Evolutionary conservation across 2,888 invertebrate genomes (phyloP).

Genomic region (Cryptosula pallasiana): DNA sequence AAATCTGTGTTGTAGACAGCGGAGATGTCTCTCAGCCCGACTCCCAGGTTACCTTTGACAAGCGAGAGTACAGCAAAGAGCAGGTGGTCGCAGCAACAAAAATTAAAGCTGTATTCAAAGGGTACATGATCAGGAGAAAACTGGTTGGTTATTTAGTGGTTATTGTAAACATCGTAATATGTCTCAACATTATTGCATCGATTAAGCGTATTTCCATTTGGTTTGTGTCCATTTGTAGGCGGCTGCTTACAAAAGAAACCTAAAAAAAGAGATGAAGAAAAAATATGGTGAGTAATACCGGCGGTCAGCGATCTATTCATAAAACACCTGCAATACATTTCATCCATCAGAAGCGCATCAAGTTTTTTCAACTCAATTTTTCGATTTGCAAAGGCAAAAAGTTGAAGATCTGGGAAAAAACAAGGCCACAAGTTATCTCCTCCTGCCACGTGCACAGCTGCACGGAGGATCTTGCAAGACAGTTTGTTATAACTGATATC

Average conservation of each 20-base stretch:
- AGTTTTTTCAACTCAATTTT: too few species aligned
- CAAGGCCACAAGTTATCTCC: background rate
- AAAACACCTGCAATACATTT: too few species aligned
- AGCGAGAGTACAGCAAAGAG: background rate
- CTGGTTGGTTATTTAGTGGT: background rate
- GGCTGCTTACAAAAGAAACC: background rate
- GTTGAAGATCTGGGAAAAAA: constrained; percentile 23
- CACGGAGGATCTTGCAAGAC: background rate
- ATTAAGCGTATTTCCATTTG: too few species aligned
- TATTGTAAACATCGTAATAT: background rate
- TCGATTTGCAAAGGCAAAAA: background rate
- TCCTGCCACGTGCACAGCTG: constrained; percentile 22
- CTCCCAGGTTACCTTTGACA: background rate
- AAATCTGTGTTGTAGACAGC: background rate
- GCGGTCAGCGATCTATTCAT: too few species aligned
- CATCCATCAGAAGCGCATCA: too few species aligned
- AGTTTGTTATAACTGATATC: constrained; percentile 19
- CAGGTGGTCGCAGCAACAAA: background rate
- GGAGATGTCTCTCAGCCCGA: background rate
- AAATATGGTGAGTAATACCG: background rate
- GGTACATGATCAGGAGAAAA: background rate
- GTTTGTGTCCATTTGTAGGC: constrained; percentile 1
- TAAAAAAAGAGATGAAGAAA: constrained; percentile 13
- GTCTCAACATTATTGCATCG: too few species aligned
- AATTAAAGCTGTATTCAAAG: constrained; percentile 5